Evolutionary conservation across 2,113 vertebrate genomes (phyloP).

Genomic region (Istiophorus platypterus): DNA sequence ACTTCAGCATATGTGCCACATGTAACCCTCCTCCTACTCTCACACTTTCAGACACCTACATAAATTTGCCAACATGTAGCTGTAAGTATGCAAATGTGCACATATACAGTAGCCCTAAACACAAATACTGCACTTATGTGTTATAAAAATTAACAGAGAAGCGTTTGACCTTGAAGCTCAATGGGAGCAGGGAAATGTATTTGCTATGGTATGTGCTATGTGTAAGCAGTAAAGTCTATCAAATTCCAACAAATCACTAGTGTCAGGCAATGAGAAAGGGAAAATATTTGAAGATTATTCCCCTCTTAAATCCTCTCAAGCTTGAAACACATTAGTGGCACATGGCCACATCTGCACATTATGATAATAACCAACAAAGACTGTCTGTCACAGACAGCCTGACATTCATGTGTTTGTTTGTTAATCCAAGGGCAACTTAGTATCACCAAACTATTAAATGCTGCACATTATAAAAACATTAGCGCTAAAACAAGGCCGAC

Average conservation of each 20-base stretch:
- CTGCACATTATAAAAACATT: conserved; percentile 49
- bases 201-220: background rate
- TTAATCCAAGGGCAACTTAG: conserved; percentile 26
- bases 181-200: background rate
- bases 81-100: background rate
- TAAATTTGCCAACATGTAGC: background rate
- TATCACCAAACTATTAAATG: conserved; percentile 2
- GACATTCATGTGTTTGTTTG: conserved; percentile 6
- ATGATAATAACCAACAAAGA: conserved; percentile 30
- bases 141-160: background rate
- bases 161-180: conserved; percentile 57
- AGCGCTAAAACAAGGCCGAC: background rate
- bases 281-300: conserved; percentile 41
- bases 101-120: background rate
- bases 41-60: background rate
- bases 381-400: conserved; percentile 14
- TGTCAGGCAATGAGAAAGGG: conserved; percentile 44
- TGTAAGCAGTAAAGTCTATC: conserved; percentile 13
- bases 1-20: background rate
- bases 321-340: conserved; percentile 21
- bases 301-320: conserved; percentile 39
- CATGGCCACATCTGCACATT: conserved; percentile 18
- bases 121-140: background rate
- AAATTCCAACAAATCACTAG: conserved; percentile 50
- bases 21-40: conserved; percentile 3